Evolutionary conservation across 2,113 vertebrate species (phyloP).

Genomic region (Oceanites oceanicus): DNA sequence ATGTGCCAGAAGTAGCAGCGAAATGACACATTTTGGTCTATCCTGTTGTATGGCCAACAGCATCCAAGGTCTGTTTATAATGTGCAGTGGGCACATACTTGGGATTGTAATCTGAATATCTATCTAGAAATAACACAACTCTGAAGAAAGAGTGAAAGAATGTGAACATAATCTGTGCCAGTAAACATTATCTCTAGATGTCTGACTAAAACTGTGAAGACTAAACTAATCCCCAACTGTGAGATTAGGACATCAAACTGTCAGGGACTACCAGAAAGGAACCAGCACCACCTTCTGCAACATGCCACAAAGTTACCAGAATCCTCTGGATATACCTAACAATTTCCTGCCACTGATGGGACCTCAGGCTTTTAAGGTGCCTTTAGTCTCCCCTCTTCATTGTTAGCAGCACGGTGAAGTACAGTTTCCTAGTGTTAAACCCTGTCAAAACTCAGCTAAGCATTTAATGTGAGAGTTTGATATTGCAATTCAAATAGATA

Average conservation of each 20-base stretch:
- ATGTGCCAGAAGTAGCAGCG: neutral
- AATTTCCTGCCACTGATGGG: rapidly evolving
- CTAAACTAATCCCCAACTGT: neutral
- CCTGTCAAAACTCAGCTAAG: neutral
- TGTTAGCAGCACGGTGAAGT: neutral
- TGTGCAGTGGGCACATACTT: neutral
- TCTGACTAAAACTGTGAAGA: neutral
- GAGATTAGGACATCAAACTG: neutral
- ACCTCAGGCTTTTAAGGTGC: neutral
- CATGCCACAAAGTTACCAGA: neutral
- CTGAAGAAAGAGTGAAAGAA: neutral
- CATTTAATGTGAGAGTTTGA: neutral
- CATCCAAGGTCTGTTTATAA: neutral
- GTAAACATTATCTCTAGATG: neutral
- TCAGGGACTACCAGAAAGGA: neutral
- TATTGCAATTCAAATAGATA: neutral
- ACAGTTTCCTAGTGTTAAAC: neutral
- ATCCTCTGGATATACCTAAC: neutral
- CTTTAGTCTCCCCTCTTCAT: neutral
- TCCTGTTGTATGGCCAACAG: neutral
- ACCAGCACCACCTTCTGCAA: neutral
- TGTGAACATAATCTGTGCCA: neutral
- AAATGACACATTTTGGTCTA: neutral
- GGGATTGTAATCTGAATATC: neutral
- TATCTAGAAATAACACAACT: neutral